These are phyloP conservation scores for Rhyacophila evoluta DNA, from an alignment of 2,888 invertebrate species.

Conservation along the genomic window DNA sequence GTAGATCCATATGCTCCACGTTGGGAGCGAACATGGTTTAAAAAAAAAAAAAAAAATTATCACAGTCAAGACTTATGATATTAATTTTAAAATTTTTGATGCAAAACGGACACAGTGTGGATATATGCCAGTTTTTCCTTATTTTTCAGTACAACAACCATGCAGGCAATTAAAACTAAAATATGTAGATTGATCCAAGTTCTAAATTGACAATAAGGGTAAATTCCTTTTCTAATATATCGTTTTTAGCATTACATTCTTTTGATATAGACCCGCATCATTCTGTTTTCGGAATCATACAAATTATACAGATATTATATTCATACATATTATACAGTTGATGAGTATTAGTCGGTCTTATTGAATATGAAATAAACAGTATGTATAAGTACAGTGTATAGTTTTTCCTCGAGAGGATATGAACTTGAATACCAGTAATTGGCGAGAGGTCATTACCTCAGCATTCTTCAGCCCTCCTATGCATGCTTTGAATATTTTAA, in stretches of 20 bases:
- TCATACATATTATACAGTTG: background rate
- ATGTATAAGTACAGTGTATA: background rate
- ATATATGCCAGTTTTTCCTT: too few relatives aligned
- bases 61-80: too few relatives aligned
- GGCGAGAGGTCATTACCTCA: background rate
- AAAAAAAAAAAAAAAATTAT: too few relatives aligned
- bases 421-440: background rate
- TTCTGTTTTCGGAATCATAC: background rate
- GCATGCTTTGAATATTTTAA: background rate
- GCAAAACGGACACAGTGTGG: too few relatives aligned
- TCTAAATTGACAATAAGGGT: background rate
- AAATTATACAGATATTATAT: background rate
- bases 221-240: background rate
- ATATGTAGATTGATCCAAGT: background rate
- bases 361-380: background rate
- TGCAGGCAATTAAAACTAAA: background rate
- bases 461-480: background rate
- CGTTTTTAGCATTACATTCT: background rate
- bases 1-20: too few relatives aligned
- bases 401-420: background rate
- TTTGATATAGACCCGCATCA: background rate
- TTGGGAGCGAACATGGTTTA: too few relatives aligned
- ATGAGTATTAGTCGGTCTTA: background rate
- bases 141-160: background rate
- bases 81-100: too few relatives aligned